These are phyloP conservation scores for Mionectes olivaceus DNA, from an alignment of 2,797 vertebrate genomes.

Conservation along the genomic window DNA sequence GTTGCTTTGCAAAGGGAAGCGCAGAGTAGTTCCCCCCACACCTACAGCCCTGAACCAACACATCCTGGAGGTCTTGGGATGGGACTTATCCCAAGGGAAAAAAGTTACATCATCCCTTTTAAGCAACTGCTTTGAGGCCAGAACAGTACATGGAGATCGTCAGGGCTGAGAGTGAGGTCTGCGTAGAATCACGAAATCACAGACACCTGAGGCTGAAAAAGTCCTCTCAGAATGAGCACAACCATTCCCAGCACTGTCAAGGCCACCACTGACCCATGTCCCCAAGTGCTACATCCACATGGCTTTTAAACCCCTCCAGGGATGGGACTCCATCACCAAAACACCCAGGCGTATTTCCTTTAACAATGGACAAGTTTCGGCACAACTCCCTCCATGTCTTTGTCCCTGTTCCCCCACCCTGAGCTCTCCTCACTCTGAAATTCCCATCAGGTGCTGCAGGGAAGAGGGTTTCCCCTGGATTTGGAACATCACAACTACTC, in stretches of 20 bases:
- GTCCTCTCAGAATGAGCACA: background rate
- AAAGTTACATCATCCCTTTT: no score
- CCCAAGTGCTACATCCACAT: background rate
- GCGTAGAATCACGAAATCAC: background rate
- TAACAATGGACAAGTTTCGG: accelerated
- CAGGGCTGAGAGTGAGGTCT: accelerated
- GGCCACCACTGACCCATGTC: background rate
- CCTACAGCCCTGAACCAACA: background rate
- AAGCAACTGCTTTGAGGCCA: background rate
- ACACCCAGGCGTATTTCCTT: background rate
- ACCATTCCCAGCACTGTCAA: background rate
- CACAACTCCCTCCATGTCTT: background rate
- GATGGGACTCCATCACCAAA: background rate
- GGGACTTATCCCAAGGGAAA: background rate
- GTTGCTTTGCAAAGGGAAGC: background rate
- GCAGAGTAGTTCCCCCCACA: background rate
- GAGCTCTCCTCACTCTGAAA: background rate
- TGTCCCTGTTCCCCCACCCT: background rate
- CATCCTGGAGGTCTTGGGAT: background rate
- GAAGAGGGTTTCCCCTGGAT: background rate
- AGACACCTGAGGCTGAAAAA: background rate
- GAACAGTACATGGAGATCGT: background rate
- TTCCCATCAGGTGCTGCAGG: accelerated
- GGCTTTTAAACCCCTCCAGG: background rate
- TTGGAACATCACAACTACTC: accelerated